These are phyloP conservation scores for Steatornis caripensis DNA, from an alignment of 2,113 vertebrate species.

Conservation along the genomic window DNA sequence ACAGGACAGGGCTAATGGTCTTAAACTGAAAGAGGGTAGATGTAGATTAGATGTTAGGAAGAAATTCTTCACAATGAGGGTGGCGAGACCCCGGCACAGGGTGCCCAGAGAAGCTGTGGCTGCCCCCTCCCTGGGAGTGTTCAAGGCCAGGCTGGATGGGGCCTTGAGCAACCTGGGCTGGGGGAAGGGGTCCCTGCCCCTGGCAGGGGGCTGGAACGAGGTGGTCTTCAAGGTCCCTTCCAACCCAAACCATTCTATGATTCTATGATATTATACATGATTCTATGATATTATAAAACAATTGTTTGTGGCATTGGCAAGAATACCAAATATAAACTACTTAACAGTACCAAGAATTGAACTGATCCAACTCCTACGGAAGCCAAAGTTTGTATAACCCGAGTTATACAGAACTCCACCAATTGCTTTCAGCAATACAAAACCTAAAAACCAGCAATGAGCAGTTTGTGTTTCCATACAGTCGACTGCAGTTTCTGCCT, in stretches of 20 bases:
- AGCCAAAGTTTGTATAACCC: neutral
- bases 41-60: neutral
- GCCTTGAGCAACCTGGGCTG: neutral
- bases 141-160: neutral
- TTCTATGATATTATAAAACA: neutral
- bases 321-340: neutral
- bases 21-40: neutral
- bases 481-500: neutral
- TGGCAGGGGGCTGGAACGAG: too few relatives aligned
- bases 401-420: neutral
- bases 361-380: neutral
- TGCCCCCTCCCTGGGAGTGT: neutral
- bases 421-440: neutral
- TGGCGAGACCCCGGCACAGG: neutral
- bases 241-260: neutral
- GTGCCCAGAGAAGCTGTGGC: neutral
- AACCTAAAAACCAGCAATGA: neutral
- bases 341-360: neutral
- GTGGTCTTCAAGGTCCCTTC: neutral
- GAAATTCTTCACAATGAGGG: neutral
- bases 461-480: neutral
- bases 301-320: neutral
- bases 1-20: accelerated
- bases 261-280: neutral
- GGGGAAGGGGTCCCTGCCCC: neutral